Conservation (phyloP, 2,113 vertebrate genomes). For the Eudyptes chrysolophus region DNA sequence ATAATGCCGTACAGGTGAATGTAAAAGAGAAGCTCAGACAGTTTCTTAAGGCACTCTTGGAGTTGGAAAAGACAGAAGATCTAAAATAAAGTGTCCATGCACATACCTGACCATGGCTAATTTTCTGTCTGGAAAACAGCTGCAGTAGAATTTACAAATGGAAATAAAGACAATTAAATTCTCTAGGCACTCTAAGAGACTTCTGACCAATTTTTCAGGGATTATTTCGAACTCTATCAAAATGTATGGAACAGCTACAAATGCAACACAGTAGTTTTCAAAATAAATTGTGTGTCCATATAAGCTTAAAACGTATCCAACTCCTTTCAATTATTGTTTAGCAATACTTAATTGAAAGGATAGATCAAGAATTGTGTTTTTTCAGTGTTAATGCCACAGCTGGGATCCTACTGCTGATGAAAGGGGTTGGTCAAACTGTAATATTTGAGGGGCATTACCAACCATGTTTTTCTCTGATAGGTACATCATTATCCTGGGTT, state of each 20-base stretch:
- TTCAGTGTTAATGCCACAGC: not conserved
- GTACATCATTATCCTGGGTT: not conserved
- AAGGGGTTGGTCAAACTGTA: not conserved
- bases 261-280: not conserved
- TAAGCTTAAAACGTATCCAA: not conserved
- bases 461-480: not conserved
- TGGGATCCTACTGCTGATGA: not conserved
- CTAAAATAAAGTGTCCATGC: not conserved
- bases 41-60: not conserved
- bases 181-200: not conserved
- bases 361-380: not conserved
- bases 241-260: not conserved
- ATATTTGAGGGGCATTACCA: not conserved
- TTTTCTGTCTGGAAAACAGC: not conserved
- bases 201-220: not conserved
- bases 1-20: not conserved
- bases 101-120: not conserved
- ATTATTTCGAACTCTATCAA: not conserved
- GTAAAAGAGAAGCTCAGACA: not conserved
- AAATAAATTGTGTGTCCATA: not conserved
- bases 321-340: not conserved
- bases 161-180: not conserved
- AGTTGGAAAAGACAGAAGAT: not conserved
- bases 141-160: not conserved
- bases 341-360: not conserved